Evolutionary conservation across 2,113 vertebrate species (phyloP).

Genomic region (Prunella fulvescens): DNA sequence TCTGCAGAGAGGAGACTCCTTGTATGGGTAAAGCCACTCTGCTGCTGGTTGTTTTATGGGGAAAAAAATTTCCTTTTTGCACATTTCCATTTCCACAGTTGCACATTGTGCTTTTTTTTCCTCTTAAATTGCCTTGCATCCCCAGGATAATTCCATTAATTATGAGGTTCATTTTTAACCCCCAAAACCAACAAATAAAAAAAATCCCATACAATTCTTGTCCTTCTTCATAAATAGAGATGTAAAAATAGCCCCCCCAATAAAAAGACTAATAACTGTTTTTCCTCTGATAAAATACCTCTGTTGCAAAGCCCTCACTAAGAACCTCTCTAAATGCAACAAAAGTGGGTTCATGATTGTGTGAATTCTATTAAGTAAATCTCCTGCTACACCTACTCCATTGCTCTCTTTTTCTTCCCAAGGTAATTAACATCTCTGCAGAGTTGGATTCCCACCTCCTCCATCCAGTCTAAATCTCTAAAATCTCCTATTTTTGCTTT

Average conservation of each 20-base stretch:
- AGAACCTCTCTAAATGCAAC: constrained; percentile 19
- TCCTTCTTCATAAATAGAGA: background rate
- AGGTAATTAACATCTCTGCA: constrained; percentile 54
- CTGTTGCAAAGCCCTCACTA: constrained; percentile 17
- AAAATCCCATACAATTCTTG: background rate
- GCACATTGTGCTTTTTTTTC: background rate
- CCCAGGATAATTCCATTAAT: background rate
- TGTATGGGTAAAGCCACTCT: background rate
- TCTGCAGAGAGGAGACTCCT: background rate
- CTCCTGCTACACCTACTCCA: constrained; percentile 43
- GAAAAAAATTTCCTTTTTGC: no score
- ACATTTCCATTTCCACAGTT: background rate
- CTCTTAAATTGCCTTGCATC: background rate
- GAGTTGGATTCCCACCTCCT: constrained; percentile 37
- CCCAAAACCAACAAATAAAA: background rate
- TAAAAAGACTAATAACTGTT: constrained; percentile 38
- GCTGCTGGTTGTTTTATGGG: background rate
- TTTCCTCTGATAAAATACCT: constrained; percentile 35
- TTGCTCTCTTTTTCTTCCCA: constrained; percentile 31
- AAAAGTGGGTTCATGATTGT: constrained; percentile 7
- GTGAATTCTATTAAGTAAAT: constrained; percentile 52
- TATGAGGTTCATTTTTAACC: background rate
- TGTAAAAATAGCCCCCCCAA: background rate
- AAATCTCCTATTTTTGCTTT: constrained; percentile 62
- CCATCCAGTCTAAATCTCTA: constrained; percentile 43